phyloP scores from a whole-genome alignment of 2,113 vertebrate genomes.

The Uria lomvia region DNA sequence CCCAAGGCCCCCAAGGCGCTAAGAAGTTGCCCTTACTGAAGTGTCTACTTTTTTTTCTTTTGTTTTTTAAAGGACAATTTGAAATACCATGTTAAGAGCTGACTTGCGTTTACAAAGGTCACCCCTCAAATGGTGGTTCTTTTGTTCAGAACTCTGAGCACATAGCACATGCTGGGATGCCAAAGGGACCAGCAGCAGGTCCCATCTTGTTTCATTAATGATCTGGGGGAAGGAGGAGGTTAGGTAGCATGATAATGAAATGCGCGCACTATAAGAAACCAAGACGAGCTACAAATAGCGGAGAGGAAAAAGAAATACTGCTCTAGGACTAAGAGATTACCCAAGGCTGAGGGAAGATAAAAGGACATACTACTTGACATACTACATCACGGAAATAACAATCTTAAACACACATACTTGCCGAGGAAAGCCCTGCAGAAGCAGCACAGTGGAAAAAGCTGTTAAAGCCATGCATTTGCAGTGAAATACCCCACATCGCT shows the following conservation, averaged over 20 bases:
- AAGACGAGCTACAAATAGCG: neutral
- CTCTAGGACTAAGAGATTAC: neutral
- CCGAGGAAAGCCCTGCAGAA: neutral
- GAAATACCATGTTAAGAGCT: constrained; percentile 20
- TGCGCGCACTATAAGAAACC: neutral
- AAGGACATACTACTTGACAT: neutral
- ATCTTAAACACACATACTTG: neutral
- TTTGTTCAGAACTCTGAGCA: constrained; percentile 20
- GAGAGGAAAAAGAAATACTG: neutral
- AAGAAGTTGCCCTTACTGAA: neutral
- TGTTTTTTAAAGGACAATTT: neutral
- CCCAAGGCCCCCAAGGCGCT: neutral
- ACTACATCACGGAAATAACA: neutral
- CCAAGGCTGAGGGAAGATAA: neutral
- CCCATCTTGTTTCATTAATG: neutral
- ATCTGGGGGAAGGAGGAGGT: neutral
- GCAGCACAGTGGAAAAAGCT: neutral
- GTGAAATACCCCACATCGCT: neutral
- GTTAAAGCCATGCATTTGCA: neutral
- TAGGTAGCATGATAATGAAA: neutral
- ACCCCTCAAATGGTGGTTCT: neutral
- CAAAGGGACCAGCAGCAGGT: neutral
- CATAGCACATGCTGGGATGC: neutral
- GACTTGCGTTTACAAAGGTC: constrained; percentile 37
- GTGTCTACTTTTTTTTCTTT: neutral